Evolutionary conservation across 2,113 vertebrate genomes (phyloP).

Genomic region (Ailuropoda melanoleuca): DNA sequence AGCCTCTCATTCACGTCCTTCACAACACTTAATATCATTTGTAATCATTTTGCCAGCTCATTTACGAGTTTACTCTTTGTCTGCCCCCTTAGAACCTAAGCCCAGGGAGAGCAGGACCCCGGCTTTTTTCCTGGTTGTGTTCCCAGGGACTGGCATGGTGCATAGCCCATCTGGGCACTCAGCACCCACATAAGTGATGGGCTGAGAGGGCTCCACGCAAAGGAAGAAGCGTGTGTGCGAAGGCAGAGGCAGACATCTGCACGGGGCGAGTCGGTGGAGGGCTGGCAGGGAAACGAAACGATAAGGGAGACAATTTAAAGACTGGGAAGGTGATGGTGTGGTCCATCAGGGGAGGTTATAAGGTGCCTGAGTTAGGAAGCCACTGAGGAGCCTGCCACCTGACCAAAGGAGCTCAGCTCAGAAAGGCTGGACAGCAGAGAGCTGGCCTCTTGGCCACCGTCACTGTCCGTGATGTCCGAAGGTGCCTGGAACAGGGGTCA

Average conservation of each 20-base stretch:
- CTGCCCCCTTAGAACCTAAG: not conserved
- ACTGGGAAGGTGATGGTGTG: rapidly evolving
- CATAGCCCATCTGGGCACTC: not conserved
- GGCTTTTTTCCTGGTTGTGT: not conserved
- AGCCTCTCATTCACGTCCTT: not conserved
- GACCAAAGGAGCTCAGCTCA: not conserved
- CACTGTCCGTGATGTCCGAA: not conserved
- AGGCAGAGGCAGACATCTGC: not conserved
- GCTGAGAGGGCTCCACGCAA: rapidly evolving
- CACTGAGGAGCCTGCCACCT: not conserved
- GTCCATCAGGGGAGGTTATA: not conserved
- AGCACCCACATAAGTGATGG: too few relatives aligned
- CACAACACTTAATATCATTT: too few relatives aligned
- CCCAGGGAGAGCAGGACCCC: not conserved
- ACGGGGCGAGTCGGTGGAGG: rapidly evolving
- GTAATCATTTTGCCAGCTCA: not conserved
- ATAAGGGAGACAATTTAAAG: not conserved
- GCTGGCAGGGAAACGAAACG: not conserved
- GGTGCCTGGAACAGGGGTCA: not conserved
- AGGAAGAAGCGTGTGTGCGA: rapidly evolving
- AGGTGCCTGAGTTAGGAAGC: not conserved
- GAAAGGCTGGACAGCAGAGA: not conserved
- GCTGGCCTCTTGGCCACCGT: not conserved
- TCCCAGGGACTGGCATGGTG: not conserved
- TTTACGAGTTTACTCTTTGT: not conserved